Evolutionary conservation across 2,888 invertebrate species (phyloP).

Genomic region (Dasysyrphus albostriatus): DNA sequence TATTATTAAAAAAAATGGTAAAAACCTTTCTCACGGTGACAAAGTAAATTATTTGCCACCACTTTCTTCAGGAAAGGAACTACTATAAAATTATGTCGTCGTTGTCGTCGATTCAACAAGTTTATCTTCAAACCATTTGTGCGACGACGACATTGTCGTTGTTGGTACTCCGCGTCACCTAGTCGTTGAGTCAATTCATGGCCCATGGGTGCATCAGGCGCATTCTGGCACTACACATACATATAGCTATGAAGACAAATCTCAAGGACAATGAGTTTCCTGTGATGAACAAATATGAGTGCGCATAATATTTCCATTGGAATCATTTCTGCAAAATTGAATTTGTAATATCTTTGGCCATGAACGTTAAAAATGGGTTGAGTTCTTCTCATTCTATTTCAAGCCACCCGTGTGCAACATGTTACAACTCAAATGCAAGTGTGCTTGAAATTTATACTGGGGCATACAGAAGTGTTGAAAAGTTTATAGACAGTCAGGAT

Average conservation of each 20-base stretch:
- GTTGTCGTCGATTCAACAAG: constrained; percentile 64
- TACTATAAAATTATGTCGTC: constrained; percentile 58
- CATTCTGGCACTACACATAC: background rate
- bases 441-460: constrained; percentile 46
- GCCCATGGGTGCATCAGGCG: constrained; percentile 6
- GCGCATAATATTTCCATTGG: constrained; percentile 67
- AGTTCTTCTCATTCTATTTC: constrained; percentile 2
- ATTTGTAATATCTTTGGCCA: constrained; percentile 74
- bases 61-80: constrained; percentile 42
- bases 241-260: constrained; percentile 46
- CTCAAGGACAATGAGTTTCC: constrained; percentile 72
- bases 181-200: constrained; percentile 15
- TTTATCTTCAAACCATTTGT: constrained; percentile 34
- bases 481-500: background rate
- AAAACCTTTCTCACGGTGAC: constrained; percentile 54
- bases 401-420: constrained; percentile 67
- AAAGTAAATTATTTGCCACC: constrained; percentile 74
- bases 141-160: background rate
- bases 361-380: constrained; percentile 54
- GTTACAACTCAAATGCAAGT: constrained; percentile 69
- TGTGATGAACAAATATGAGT: constrained; percentile 69
- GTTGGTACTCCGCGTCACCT: background rate
- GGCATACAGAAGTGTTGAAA: constrained; percentile 37
- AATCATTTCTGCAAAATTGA: constrained; percentile 75
- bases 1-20: constrained; percentile 8